Evolutionary conservation across 2,888 invertebrate genomes (phyloP).

Genomic region (Nebria brevicollis): DNA sequence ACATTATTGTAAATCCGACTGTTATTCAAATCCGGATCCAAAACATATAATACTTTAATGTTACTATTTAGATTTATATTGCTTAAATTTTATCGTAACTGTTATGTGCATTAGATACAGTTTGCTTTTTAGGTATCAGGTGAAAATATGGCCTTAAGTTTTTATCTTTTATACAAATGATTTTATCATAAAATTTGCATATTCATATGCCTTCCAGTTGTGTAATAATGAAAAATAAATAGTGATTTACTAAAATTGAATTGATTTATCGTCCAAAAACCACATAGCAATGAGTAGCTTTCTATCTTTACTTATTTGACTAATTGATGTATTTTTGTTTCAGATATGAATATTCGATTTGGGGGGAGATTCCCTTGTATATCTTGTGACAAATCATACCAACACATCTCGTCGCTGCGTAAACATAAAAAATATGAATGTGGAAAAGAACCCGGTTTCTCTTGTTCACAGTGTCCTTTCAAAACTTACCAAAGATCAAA

Average conservation of each 20-base stretch:
- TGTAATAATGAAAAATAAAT: slow-evolving; percentile 44
- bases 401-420: slow-evolving; percentile 74
- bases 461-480: slow-evolving; percentile 50
- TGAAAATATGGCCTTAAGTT: slow-evolving; percentile 39
- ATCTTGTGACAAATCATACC: slow-evolving; percentile 80
- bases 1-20: slow-evolving; percentile 5
- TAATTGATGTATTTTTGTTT: slow-evolving; percentile 26
- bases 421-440: slow-evolving; percentile 81
- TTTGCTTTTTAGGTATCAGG: slow-evolving; percentile 46
- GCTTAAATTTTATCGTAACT: slow-evolving; percentile 43
- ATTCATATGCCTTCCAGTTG: slow-evolving; percentile 38
- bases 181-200: slow-evolving; percentile 37
- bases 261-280: slow-evolving; percentile 16
- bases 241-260: slow-evolving; percentile 33
- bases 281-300: slow-evolving; percentile 1
- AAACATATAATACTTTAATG: slow-evolving; percentile 31
- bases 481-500: slow-evolving; percentile 28
- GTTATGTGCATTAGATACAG: slow-evolving; percentile 39
- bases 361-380: slow-evolving; percentile 66
- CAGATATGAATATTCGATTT: slow-evolving; percentile 3
- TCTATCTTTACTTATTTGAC: slow-evolving; percentile 37
- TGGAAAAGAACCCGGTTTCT: slow-evolving; percentile 60
- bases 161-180: slow-evolving; percentile 32
- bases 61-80: slow-evolving; percentile 41
- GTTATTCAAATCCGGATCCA: slow-evolving; percentile 31